Base-by-base conservation (phyloP, 2,113 vertebrate species). In the Rhinopomastus cyanomelas region DNA sequence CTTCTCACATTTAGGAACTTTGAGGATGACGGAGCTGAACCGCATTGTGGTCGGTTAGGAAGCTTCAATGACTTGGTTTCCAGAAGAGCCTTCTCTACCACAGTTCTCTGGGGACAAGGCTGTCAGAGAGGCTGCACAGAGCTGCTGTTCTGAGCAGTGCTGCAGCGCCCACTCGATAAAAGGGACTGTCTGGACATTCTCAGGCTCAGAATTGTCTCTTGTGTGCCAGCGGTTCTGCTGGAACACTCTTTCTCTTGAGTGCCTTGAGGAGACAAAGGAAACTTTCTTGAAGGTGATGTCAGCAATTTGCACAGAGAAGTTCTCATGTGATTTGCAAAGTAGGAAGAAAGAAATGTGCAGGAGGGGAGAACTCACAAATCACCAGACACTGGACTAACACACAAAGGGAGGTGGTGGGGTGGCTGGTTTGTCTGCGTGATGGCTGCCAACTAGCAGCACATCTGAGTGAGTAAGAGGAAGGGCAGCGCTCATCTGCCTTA, bases 21-120 rank as follows among this genome's bases (percentile, higher is more conserved):
- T 22, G 77, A 53, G 26, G 74, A 39, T n/a, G 5, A 46, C n/a
- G 48, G 66, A 76, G 61, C 8, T 32, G 69, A 36, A 1, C 48
- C 74, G 88, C 48, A 8, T 42, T 78, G 86, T 94, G 94, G 84
- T 61, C 9, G 10, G 19, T 86, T 90, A 88, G 78, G 74, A 83
- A 69, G 78, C 81, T 81, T 32, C 61, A 53, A 8, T 68, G 53
- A 36, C 65, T 92, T 36, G 53, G 69, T 26, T 72, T 93, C 57
- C 61, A 80, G 39, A 89, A 52, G 76, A 73, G 60, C 64, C 18
- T 68, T 68, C 80, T 92, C 37, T 81, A 1, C 88, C 44, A 48
- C 12, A 3, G 53, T 36, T 56, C 42, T 94, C 81, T 81, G n/a
- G 39, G 39, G 16, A 25, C 4, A 11, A 36, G 66, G 44, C 56